Evolutionary conservation across 2,888 invertebrate genomes (phyloP).

Genomic region (Andricus quercusramuli): DNA sequence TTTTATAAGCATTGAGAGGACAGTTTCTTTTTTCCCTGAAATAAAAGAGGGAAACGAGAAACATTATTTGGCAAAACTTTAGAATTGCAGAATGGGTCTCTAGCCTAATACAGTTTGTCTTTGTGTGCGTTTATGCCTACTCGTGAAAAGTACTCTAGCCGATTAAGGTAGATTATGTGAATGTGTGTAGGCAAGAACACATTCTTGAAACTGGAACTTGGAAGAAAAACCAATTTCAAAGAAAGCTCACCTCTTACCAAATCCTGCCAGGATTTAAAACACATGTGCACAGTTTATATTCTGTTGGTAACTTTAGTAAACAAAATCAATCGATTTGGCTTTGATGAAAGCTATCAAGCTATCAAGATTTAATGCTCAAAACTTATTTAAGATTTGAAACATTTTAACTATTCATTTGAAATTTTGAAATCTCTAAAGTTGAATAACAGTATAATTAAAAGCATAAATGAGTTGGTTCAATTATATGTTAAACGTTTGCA

Average conservation of each 20-base stretch:
- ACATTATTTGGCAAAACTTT: conserved; percentile 35
- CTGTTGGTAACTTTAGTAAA: neutral
- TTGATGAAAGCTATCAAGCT: neutral
- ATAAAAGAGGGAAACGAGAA: conserved; percentile 15
- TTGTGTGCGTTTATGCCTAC: conserved; percentile 2
- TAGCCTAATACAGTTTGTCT: neutral
- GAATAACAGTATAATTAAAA: neutral
- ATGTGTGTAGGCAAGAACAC: neutral
- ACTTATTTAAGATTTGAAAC: neutral
- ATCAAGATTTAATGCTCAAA: neutral
- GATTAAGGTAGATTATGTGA: conserved; percentile 40
- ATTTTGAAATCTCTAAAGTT: neutral
- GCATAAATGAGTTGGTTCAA: neutral
- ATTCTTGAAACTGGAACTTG: conserved; percentile 36
- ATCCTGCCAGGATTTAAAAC: conserved; percentile 39
- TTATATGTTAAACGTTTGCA: conserved; percentile 2
- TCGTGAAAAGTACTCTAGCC: conserved; percentile 24
- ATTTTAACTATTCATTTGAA: neutral
- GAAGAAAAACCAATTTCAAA: conserved; percentile 50
- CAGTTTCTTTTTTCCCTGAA: neutral
- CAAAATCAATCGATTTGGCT: neutral
- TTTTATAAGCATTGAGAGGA: conserved; percentile 2
- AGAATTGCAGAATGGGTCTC: neutral
- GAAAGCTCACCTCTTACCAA: conserved; percentile 42
- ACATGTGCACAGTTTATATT: conserved; percentile 29